Percentiles rank a stretch among this genome's conserved stretches.
Evolutionary conservation across 2,888 invertebrate genomes (phyloP).

Genomic region (Ferrisia virgata): DNA sequence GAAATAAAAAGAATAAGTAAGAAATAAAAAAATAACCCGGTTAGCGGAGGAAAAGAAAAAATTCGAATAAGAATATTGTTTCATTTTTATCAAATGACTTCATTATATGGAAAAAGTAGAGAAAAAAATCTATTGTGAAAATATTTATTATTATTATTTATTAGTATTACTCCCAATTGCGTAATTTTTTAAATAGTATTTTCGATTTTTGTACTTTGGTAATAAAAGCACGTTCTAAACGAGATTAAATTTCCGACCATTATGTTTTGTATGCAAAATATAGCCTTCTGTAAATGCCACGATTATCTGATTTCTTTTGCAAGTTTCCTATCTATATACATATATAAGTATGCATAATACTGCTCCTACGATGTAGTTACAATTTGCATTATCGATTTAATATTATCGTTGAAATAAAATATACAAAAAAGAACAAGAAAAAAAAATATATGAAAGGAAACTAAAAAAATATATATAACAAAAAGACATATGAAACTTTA

Average conservation of each 20-base stretch:
- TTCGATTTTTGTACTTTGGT: constrained; percentile 18
- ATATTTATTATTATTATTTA: constrained; percentile 8
- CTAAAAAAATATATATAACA: too few relatives aligned
- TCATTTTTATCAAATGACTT: constrained; percentile 6
- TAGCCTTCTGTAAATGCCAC: constrained; percentile 12
- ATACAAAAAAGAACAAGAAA: too few relatives aligned
- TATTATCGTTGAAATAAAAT: neutral
- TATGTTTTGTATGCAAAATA: constrained; percentile 19
- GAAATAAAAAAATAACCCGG: neutral
- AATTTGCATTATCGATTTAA: constrained; percentile 23
- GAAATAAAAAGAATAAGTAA: neutral
- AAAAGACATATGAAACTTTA: neutral
- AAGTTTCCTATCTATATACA: too few relatives aligned
- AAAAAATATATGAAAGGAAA: too few relatives aligned
- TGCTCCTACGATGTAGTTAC: neutral
- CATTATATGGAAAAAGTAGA: neutral
- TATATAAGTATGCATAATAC: too few relatives aligned
- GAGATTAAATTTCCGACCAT: constrained; percentile 24
- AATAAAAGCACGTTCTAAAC: constrained; percentile 19
- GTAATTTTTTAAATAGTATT: constrained; percentile 6
- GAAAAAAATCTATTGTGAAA: neutral
- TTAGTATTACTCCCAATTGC: neutral
- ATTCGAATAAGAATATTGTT: neutral
- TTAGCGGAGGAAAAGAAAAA: neutral
- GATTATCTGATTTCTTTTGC: constrained; percentile 16